Evolutionary conservation across 2,797 vertebrate genomes (phyloP).

Genomic region (Myotis planiceps): DNA sequence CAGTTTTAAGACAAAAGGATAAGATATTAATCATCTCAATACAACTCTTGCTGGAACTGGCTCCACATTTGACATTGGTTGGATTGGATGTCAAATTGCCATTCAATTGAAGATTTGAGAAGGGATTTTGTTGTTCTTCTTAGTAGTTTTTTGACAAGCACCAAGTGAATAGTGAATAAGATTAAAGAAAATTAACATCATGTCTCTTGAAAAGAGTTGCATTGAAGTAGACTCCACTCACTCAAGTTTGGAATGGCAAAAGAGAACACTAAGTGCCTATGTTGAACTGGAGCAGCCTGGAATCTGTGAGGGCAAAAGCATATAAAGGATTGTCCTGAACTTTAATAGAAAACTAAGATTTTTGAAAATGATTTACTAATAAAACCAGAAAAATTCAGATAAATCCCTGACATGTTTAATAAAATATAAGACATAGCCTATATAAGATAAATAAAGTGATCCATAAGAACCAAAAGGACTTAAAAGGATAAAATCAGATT

Average conservation of each 20-base stretch:
- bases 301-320: neutral
- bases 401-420: neutral
- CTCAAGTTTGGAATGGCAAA: neutral
- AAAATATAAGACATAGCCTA: neutral
- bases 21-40: neutral
- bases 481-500: neutral
- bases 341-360: neutral
- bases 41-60: neutral
- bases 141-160: neutral
- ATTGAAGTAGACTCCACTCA: neutral
- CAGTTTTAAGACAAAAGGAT: neutral
- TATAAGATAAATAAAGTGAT: neutral
- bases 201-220: neutral
- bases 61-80: neutral
- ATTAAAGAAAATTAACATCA: neutral
- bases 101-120: neutral
- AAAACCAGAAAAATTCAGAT: neutral
- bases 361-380: neutral
- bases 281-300: neutral
- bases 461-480: neutral
- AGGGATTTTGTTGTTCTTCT: neutral
- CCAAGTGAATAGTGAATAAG: neutral
- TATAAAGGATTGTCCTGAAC: neutral
- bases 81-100: neutral
- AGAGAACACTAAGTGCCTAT: neutral